Percentiles rank a stretch among this genome's conserved stretches.
Conservation (phyloP, 1,140 invertebrate genomes). For the Lasioglossum albipes region DNA sequence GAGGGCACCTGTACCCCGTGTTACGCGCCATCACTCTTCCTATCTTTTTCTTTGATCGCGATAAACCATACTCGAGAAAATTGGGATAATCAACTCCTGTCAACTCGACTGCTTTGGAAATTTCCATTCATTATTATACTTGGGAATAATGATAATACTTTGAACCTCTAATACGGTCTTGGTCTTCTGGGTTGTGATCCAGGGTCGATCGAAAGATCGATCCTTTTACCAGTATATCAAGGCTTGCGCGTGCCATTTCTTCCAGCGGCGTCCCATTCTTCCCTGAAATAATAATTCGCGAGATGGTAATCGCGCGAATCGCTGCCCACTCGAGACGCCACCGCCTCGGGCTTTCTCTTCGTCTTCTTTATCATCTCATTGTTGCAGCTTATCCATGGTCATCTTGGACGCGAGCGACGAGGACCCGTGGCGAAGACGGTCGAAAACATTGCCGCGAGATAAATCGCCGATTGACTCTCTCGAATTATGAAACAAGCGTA, state of each 20-base stretch:
- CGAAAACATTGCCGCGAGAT: conserved; percentile 33
- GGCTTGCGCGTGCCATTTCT: conserved; percentile 8
- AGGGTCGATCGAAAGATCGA: conserved; percentile 13
- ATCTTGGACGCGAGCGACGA: background rate
- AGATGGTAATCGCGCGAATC: conserved; percentile 39
- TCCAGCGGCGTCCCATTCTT: conserved; percentile 8
- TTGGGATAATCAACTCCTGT: too few species aligned
- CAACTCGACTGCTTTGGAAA: too few species aligned
- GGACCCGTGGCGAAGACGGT: conserved; percentile 14
- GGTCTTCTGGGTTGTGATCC: too few species aligned
- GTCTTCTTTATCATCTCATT: conserved; percentile 52
- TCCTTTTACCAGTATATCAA: background rate
- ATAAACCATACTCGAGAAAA: too few species aligned
- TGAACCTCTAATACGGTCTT: too few species aligned
- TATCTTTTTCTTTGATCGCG: too few species aligned
- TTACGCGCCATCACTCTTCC: conserved; percentile 53
- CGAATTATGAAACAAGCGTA: conserved; percentile 45
- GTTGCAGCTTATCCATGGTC: conserved; percentile 27
- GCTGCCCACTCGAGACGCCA: conserved; percentile 38
- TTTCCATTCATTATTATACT: too few species aligned
- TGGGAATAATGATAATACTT: too few species aligned
- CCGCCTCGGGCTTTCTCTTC: conserved; percentile 11
- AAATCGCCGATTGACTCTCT: conserved; percentile 40
- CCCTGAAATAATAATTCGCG: conserved; percentile 48
- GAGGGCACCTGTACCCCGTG: conserved; percentile 57